Percentiles rank a stretch among this genome's conserved stretches.
Evolutionary conservation across 2,797 vertebrate genomes (phyloP).

Genomic region (Brachyalestes nurse): DNA sequence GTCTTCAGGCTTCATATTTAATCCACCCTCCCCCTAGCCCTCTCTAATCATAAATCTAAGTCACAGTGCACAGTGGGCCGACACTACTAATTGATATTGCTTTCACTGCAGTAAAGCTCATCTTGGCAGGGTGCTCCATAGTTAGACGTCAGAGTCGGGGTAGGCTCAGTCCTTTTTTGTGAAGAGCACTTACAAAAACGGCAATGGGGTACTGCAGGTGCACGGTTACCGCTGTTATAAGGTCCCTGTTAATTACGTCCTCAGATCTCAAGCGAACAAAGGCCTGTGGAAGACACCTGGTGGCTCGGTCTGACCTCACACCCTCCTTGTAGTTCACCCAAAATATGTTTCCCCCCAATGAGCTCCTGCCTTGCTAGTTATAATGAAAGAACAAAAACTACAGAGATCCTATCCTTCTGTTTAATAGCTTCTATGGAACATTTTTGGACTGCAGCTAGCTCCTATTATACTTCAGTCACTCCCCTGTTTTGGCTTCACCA

Average conservation of each 20-base stretch:
- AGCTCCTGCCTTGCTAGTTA: not conserved
- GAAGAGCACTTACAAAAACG: constrained; percentile 15
- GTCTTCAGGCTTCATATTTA: constrained; percentile 50
- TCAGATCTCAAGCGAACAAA: constrained; percentile 43
- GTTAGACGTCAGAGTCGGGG: constrained; percentile 31
- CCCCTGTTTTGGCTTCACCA: not conserved
- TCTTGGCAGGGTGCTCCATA: constrained; percentile 41
- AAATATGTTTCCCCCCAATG: not conserved
- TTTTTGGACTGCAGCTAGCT: not conserved
- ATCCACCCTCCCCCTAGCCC: constrained; percentile 38
- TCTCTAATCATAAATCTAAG: constrained; percentile 53
- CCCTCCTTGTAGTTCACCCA: not conserved
- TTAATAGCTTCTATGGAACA: not conserved
- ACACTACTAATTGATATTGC: constrained; percentile 55
- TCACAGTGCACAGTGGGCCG: constrained; percentile 47
- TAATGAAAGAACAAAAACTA: too few relatives aligned
- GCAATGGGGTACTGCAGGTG: constrained; percentile 25
- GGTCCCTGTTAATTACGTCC: constrained; percentile 36
- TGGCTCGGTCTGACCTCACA: not conserved
- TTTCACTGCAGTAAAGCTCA: constrained; percentile 53
- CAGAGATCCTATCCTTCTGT: not conserved
- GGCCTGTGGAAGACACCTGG: constrained; percentile 16
- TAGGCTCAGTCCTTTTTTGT: constrained; percentile 24
- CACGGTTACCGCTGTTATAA: constrained; percentile 4
- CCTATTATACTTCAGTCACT: not conserved